Conservation (phyloP, 30 jellyfish, hydroid and myxozoan species). For the Mastigias papua region DNA sequence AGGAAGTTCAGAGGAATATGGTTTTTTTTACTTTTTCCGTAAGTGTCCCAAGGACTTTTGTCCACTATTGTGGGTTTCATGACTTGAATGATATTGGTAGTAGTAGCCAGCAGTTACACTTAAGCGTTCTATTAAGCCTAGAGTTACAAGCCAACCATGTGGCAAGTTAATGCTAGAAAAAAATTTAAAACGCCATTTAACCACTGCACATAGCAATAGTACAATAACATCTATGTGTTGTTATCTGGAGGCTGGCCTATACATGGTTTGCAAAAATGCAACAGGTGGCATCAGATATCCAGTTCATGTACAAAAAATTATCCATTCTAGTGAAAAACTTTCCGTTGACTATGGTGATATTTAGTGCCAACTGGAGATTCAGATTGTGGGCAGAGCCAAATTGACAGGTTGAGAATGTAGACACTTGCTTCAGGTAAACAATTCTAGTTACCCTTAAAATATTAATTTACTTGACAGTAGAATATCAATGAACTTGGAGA, state of each 20-base stretch:
- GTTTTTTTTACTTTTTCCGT: too few species aligned
- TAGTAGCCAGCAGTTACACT: not conserved
- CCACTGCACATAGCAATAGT: not conserved
- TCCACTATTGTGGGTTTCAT: too few species aligned
- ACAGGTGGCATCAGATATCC: too few species aligned
- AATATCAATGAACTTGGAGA: not conserved
- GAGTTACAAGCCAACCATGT: slow-evolving; percentile 13
- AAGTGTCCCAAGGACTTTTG: too few species aligned
- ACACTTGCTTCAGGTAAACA: slow-evolving; percentile 35
- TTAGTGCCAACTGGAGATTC: too few species aligned
- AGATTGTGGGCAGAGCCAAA: too few species aligned
- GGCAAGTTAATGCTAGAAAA: not conserved
- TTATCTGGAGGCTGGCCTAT: slow-evolving; percentile 11
- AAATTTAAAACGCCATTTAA: slow-evolving; percentile 9
- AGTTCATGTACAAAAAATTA: too few species aligned
- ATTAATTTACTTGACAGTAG: not conserved
- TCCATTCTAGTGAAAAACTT: too few species aligned
- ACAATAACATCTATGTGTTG: slow-evolving; percentile 24
- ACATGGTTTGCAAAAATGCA: slow-evolving; percentile 19
- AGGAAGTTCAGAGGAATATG: too few species aligned
- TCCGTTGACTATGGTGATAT: too few species aligned
- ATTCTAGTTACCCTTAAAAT: slow-evolving; percentile 20
- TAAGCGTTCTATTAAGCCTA: not conserved
- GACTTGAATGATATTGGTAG: not conserved
- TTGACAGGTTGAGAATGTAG: too few species aligned